These are phyloP conservation scores for Hipparchia sbordonii DNA, from an alignment of 2,888 invertebrate genomes.

Conservation along the genomic window DNA sequence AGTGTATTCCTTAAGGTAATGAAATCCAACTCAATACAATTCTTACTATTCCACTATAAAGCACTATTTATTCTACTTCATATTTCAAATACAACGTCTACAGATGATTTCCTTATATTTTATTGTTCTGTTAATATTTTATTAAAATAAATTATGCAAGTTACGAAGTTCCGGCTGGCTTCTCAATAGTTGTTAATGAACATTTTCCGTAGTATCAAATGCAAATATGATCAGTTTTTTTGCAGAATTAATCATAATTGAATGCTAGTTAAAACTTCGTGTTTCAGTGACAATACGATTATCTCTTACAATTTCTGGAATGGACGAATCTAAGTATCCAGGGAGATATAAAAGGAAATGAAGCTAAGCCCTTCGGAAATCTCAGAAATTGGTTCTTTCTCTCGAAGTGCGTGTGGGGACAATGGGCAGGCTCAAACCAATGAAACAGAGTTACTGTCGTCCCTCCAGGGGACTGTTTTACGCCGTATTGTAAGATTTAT, in stretches of 20 bases:
- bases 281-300: slow-evolving; percentile 45
- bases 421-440: slow-evolving; percentile 68
- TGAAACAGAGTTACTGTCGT: slow-evolving; percentile 69
- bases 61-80: too few relatives aligned
- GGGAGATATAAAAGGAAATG: slow-evolving; percentile 82
- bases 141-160: too few relatives aligned
- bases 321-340: slow-evolving; percentile 79
- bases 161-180: too few relatives aligned
- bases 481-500: slow-evolving; percentile 62
- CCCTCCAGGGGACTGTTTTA: slow-evolving; percentile 70
- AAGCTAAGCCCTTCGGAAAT: slow-evolving; percentile 82
- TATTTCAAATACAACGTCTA: too few relatives aligned
- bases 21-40: too few relatives aligned
- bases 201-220: too few relatives aligned
- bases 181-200: too few relatives aligned
- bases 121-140: too few relatives aligned
- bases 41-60: too few relatives aligned
- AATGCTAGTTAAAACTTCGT: background rate
- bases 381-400: slow-evolving; percentile 78
- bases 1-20: background rate
- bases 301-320: slow-evolving; percentile 77
- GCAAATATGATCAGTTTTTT: too few relatives aligned
- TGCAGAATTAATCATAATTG: background rate
- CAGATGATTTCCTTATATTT: too few relatives aligned
- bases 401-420: slow-evolving; percentile 76